Percentiles rank a stretch among this genome's conserved stretches.
These are phyloP conservation scores for Setipinna tenuifilis DNA, from an alignment of 2,797 vertebrate genomes.

Conservation along the genomic window DNA sequence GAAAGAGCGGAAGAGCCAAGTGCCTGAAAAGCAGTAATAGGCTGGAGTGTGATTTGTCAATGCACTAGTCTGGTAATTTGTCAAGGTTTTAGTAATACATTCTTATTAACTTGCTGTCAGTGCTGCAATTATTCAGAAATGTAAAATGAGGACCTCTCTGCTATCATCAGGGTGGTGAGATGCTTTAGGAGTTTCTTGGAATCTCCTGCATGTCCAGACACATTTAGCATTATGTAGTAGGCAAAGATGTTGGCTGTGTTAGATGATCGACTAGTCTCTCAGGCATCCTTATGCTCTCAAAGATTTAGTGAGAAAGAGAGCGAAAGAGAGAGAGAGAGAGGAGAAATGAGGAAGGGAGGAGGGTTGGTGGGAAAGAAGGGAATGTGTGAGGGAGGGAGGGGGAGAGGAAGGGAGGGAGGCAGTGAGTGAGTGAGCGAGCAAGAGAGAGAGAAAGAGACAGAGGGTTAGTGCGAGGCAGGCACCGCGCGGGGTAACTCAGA, in stretches of 20 bases:
- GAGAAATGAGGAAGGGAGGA: slow-evolving; percentile 18
- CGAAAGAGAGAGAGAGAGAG: slow-evolving; percentile 40
- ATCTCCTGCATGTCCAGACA: not conserved
- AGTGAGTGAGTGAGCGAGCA: not conserved
- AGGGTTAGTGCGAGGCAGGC: slow-evolving; percentile 11
- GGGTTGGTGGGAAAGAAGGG: not conserved
- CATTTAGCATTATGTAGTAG: not conserved
- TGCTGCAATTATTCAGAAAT: no score
- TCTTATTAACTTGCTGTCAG: not conserved
- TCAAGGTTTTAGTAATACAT: not conserved
- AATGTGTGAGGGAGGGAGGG: not conserved
- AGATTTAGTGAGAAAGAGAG: slow-evolving; percentile 33
- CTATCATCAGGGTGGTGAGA: not conserved
- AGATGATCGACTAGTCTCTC: slow-evolving; percentile 43
- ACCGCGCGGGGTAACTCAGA: not conserved
- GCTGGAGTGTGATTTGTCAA: no score
- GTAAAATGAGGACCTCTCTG: not conserved
- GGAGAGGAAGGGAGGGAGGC: slow-evolving; percentile 23
- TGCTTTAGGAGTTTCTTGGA: not conserved
- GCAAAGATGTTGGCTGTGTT: slow-evolving; percentile 17
- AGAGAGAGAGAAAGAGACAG: not conserved
- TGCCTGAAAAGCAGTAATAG: not conserved
- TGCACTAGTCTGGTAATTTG: not conserved
- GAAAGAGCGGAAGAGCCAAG: not conserved
- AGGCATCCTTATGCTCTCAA: slow-evolving; percentile 48